Evolutionary conservation across 53 echinoderm and acorn worm genomes (phyloP).

Genomic region (Holothuria scabra): DNA sequence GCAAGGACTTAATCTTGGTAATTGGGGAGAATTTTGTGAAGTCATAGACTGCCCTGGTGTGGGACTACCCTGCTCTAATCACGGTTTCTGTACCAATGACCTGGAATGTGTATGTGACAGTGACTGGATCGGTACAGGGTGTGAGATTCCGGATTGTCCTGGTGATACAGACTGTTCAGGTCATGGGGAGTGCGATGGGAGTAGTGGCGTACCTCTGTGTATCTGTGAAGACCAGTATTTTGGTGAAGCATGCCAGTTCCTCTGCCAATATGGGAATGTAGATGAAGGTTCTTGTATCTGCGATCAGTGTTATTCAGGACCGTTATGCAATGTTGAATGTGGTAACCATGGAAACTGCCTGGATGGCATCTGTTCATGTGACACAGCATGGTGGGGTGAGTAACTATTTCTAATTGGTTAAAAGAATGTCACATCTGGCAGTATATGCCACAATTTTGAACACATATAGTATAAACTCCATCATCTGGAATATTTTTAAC

Average conservation of each 20-base stretch:
- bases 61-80: conserved; percentile 70
- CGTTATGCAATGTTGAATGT: conserved; percentile 77
- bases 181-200: conserved; percentile 77
- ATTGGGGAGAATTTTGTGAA: conserved; percentile 86
- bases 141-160: conserved; percentile 76
- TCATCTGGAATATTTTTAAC: too few species aligned
- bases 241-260: conserved; percentile 70
- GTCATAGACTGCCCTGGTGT: conserved; percentile 67
- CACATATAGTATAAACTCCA: too few species aligned
- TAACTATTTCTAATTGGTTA: not conserved
- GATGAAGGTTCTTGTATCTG: conserved; percentile 66
- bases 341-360: conserved; percentile 36
- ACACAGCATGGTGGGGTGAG: conserved; percentile 94
- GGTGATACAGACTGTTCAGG: conserved; percentile 73
- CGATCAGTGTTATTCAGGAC: conserved; percentile 76
- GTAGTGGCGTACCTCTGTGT: conserved; percentile 63
- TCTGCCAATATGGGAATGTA: conserved; percentile 73
- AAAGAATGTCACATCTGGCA: too few species aligned
- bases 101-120: conserved; percentile 66
- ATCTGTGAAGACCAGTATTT: conserved; percentile 67
- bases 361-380: conserved; percentile 63
- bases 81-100: conserved; percentile 71
- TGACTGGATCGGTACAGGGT: conserved; percentile 78
- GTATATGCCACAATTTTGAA: too few species aligned
- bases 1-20: conserved; percentile 43